phyloP scores from a whole-genome alignment of 2,113 vertebrate genomes.

The Halcyon senegalensis region DNA sequence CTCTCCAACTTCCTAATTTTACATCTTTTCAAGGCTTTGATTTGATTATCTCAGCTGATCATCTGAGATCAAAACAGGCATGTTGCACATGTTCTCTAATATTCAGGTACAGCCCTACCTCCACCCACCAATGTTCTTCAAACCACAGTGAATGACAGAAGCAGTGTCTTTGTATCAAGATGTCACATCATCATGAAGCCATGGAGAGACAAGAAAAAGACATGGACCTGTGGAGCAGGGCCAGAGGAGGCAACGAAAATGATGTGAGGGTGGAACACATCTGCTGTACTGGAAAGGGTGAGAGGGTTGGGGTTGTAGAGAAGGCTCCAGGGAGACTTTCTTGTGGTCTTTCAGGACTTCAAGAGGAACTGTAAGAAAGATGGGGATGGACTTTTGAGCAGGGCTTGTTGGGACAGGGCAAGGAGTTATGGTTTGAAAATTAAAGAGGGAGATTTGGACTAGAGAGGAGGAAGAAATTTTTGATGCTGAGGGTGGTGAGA shows the following conservation, averaged over 20 bases:
- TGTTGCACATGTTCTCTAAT: fast-evolving
- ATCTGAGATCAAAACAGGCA: not conserved
- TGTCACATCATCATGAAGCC: not conserved
- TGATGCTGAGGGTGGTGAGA: not conserved
- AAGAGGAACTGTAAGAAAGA: not conserved
- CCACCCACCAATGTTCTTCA: not conserved
- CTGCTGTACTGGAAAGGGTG: not conserved
- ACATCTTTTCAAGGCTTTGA: not conserved
- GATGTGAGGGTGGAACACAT: not conserved
- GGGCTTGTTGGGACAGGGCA: not conserved
- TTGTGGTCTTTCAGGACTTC: not conserved
- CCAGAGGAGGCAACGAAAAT: not conserved
- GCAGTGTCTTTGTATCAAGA: not conserved
- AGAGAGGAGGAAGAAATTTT: not conserved
- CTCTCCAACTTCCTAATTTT: not conserved
- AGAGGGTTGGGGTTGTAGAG: not conserved
- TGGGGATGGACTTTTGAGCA: not conserved
- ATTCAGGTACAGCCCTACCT: too few relatives aligned
- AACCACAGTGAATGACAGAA: fast-evolving
- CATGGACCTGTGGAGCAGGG: not conserved
- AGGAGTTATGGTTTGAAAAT: not conserved
- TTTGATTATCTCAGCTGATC: not conserved
- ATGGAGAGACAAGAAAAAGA: not conserved
- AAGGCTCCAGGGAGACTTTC: not conserved
- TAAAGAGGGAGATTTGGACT: not conserved